A percentile compares a stretch with the other conserved stretches of the same genome.
phyloP scores from a whole-genome alignment of 2,797 vertebrate species.

The Lagocephalus sceleratus region DNA sequence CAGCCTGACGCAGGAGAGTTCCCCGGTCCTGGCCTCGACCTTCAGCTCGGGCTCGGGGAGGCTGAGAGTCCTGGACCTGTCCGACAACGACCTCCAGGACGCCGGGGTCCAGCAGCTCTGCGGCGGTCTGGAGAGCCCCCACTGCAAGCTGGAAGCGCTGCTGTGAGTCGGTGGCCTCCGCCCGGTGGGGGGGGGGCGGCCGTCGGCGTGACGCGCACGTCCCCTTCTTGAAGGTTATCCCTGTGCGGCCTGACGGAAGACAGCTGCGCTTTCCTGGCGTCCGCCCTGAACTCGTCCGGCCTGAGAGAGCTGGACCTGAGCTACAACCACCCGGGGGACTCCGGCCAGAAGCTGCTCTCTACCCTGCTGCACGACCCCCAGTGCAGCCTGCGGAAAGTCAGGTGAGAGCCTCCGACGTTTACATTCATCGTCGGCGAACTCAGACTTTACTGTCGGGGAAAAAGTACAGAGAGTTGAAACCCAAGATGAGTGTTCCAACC shows the following conservation, averaged over 20 bases:
- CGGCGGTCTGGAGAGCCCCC: conserved; percentile 36
- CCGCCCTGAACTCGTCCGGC: conserved; percentile 45
- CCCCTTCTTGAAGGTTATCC: conserved; percentile 48
- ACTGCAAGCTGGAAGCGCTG: conserved; percentile 59
- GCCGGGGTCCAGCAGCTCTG: conserved; percentile 41
- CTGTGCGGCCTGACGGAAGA: conserved; percentile 58
- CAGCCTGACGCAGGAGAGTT: conserved; percentile 47
- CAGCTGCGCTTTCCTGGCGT: conserved; percentile 57
- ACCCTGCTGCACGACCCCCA: conserved; percentile 47
- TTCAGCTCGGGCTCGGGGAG: conserved; percentile 45
- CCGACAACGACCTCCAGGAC: conserved; percentile 62
- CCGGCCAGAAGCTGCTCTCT: conserved; percentile 44
- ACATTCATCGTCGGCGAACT: too few species aligned
- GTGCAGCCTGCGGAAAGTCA: conserved; percentile 54
- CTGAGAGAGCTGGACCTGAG: conserved; percentile 64
- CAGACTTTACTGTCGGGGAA: too few species aligned
- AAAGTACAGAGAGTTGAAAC: too few species aligned
- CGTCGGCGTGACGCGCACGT: too few species aligned
- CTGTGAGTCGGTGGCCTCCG: conserved; percentile 28
- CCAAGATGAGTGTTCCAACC: conserved; percentile 35
- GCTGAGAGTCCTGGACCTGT: conserved; percentile 55
- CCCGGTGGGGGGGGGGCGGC: too few species aligned
- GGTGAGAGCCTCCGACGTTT: too few species aligned
- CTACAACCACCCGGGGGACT: conserved; percentile 62
- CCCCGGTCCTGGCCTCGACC: conserved; percentile 17